phyloP scores from a whole-genome alignment of 1,140 invertebrate species.

The Eciton burchellii region DNA sequence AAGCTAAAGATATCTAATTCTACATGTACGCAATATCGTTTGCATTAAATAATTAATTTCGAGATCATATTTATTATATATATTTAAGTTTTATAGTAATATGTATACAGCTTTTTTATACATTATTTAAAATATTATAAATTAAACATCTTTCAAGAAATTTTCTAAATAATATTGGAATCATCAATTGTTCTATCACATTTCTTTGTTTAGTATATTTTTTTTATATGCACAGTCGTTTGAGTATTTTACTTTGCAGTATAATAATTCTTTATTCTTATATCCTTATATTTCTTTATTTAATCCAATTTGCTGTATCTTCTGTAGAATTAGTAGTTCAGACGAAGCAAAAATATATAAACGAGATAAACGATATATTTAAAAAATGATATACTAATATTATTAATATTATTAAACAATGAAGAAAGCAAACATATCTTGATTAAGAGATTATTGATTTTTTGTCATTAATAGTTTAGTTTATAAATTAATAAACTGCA shows the following conservation, averaged over 20 bases:
- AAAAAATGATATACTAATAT: slow-evolving; percentile 14
- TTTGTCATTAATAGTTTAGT: slow-evolving; percentile 16
- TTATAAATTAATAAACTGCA: slow-evolving; percentile 73
- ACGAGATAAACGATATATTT: slow-evolving; percentile 8
- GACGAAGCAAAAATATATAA: background rate
- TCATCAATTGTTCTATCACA: background rate
- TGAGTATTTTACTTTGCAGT: background rate
- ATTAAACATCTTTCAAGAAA: background rate
- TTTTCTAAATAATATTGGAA: slow-evolving; percentile 8
- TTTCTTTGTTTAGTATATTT: background rate
- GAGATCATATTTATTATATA: background rate
- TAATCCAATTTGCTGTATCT: background rate
- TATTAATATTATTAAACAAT: background rate
- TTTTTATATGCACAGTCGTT: background rate
- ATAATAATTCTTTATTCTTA: background rate
- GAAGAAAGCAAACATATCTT: background rate
- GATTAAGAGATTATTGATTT: background rate
- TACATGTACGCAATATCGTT: no score
- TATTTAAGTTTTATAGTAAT: slow-evolving; percentile 18
- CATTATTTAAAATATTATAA: background rate
- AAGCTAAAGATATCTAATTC: background rate
- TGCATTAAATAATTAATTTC: background rate
- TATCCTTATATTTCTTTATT: slow-evolving; percentile 6
- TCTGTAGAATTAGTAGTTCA: slow-evolving; percentile 6
- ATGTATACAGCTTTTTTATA: background rate